These are phyloP conservation scores for Trachymyrmex septentrionalis DNA, from an alignment of 1,140 invertebrate genomes.

Conservation along the genomic window DNA sequence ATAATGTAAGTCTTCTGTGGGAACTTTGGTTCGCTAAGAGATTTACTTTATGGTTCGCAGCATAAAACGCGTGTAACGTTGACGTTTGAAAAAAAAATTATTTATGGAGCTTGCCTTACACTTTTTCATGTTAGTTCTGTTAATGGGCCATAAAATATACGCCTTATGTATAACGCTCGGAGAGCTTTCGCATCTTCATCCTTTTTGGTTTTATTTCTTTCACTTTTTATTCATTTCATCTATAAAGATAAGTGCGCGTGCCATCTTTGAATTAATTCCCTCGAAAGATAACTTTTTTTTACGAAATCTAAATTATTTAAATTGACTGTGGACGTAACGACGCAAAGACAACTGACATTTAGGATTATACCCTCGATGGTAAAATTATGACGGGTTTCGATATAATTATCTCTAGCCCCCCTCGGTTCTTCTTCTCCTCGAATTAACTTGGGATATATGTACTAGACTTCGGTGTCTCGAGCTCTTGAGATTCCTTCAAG, in stretches of 20 bases:
- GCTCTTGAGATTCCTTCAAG: constrained; percentile 51
- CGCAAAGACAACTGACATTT: background rate
- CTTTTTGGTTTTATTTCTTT: background rate
- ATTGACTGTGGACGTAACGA: background rate
- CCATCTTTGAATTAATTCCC: background rate
- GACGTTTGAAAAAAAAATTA: constrained; percentile 45
- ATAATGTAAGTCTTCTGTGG: background rate
- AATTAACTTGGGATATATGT: constrained; percentile 24
- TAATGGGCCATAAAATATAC: constrained; percentile 18
- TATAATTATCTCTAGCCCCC: constrained; percentile 4
- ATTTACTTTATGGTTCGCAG: constrained; percentile 29
- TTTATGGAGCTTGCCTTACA: constrained; percentile 44
- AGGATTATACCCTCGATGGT: background rate
- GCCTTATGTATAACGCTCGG: background rate
- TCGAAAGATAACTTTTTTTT: too few relatives aligned
- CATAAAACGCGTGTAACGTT: constrained; percentile 26
- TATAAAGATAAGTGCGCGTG: background rate
- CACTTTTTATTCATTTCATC: background rate
- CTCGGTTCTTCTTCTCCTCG: constrained; percentile 5
- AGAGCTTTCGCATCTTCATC: background rate
- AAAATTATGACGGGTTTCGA: constrained; percentile 20
- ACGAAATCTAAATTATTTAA: background rate
- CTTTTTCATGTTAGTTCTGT: background rate
- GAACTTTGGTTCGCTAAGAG: background rate
- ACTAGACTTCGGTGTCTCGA: constrained; percentile 32